Evolutionary conservation across 2,888 invertebrate species (phyloP).

Genomic region (Hesperia comma): DNA sequence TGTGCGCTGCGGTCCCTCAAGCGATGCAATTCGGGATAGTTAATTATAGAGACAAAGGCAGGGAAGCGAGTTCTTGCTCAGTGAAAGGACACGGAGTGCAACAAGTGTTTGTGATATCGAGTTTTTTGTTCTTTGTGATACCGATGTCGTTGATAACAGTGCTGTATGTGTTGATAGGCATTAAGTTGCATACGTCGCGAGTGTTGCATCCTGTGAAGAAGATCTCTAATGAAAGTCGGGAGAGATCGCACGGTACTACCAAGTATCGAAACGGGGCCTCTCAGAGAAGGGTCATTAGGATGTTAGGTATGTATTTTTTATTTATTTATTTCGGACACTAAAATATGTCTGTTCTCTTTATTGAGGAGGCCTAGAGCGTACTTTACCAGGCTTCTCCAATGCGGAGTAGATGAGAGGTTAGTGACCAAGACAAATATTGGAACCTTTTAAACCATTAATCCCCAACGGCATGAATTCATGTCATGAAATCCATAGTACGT

Average conservation of each 20-base stretch:
- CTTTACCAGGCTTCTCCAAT: too few species aligned
- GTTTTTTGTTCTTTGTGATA: constrained; percentile 92
- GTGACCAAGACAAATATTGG: too few species aligned
- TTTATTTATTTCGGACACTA: too few species aligned
- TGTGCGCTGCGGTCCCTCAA: constrained; percentile 90
- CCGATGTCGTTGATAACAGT: constrained; percentile 95
- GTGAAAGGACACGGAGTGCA: constrained; percentile 84
- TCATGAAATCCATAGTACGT: too few species aligned
- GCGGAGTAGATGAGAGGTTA: too few species aligned
- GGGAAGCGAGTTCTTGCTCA: constrained; percentile 81
- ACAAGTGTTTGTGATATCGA: constrained; percentile 91
- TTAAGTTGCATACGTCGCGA: constrained; percentile 87
- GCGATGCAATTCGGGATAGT: constrained; percentile 92
- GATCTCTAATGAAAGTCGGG: constrained; percentile 74
- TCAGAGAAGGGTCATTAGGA: constrained; percentile 88
- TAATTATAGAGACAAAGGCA: constrained; percentile 71
- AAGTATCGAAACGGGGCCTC: constrained; percentile 82
- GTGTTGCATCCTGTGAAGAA: constrained; percentile 85
- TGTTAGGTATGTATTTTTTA: constrained; percentile 88
- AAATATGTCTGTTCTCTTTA: too few species aligned
- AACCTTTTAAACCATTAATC: too few species aligned
- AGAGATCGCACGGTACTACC: constrained; percentile 62
- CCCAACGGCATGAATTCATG: too few species aligned
- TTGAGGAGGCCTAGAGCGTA: too few species aligned
- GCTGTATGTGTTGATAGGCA: constrained; percentile 90